These are phyloP conservation scores for Platysteira castanea DNA, from an alignment of 2,113 vertebrate species.

Conservation along the genomic window DNA sequence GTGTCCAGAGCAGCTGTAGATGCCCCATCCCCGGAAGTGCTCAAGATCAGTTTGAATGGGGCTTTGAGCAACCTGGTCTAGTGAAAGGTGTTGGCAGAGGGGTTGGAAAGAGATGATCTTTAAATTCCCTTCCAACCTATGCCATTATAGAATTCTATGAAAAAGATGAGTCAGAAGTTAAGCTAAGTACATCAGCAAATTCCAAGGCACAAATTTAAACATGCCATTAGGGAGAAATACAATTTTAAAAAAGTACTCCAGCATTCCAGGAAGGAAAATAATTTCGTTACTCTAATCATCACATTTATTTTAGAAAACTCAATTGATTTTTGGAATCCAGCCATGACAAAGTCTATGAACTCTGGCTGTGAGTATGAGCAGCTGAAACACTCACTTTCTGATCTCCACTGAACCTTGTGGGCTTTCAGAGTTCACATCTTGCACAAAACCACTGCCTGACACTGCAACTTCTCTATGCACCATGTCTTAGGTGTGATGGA, in stretches of 20 bases:
- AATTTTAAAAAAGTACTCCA: not conserved
- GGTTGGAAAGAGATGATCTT: not conserved
- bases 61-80: not conserved
- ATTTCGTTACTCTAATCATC: conserved; percentile 7
- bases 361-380: not conserved
- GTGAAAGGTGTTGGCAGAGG: not conserved
- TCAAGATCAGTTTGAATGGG: not conserved
- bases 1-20: not conserved
- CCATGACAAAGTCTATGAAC: not conserved
- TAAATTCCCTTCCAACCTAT: not conserved
- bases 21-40: too few relatives aligned
- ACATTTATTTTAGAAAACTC: conserved; percentile 34
- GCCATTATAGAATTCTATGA: not conserved
- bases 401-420: not conserved
- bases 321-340: conserved; percentile 29
- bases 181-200: not conserved
- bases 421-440: not conserved
- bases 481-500: not conserved
- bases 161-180: conserved; percentile 1
- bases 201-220: not conserved
- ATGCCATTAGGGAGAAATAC: not conserved
- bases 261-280: conserved; percentile 37
- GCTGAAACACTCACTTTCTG: not conserved
- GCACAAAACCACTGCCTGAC: not conserved
- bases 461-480: not conserved